Conservation (phyloP, 2,888 invertebrate species). For the Drosophila colorata region DNA sequence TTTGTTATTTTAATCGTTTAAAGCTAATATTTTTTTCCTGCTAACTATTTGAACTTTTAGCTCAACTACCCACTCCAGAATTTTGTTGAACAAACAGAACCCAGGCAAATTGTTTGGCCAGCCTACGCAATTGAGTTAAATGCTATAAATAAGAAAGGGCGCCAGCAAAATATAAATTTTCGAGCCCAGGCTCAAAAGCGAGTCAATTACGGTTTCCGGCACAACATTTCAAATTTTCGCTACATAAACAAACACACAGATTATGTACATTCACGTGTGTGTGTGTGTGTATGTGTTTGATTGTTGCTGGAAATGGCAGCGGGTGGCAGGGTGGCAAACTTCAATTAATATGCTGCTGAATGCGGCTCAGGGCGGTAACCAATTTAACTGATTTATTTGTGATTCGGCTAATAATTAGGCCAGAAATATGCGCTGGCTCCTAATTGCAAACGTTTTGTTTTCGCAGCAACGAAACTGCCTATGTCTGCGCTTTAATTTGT, state of each 20-base stretch:
- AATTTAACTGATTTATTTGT: slow-evolving; percentile 50
- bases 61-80: too few species aligned
- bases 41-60: too few species aligned
- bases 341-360: slow-evolving; percentile 53
- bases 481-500: not conserved
- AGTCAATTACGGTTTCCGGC: slow-evolving; percentile 22
- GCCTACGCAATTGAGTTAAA: not conserved
- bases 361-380: slow-evolving; percentile 30
- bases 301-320: slow-evolving; percentile 10
- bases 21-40: not conserved
- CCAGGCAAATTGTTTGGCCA: too few species aligned
- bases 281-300: not conserved
- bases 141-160: slow-evolving; percentile 1
- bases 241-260: not conserved
- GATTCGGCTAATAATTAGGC: slow-evolving; percentile 47
- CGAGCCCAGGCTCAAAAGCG: not conserved
- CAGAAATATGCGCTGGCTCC: slow-evolving; percentile 29
- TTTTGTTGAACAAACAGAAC: not conserved
- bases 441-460: slow-evolving; percentile 43
- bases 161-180: not conserved
- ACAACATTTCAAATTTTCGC: slow-evolving; percentile 8
- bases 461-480: slow-evolving; percentile 19
- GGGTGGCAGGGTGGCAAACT: slow-evolving; percentile 18
- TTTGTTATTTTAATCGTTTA: too few species aligned
- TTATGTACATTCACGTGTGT: too few species aligned